phyloP scores from a whole-genome alignment of 2,888 invertebrate species.

The Sphaerophoria taeniata region DNA sequence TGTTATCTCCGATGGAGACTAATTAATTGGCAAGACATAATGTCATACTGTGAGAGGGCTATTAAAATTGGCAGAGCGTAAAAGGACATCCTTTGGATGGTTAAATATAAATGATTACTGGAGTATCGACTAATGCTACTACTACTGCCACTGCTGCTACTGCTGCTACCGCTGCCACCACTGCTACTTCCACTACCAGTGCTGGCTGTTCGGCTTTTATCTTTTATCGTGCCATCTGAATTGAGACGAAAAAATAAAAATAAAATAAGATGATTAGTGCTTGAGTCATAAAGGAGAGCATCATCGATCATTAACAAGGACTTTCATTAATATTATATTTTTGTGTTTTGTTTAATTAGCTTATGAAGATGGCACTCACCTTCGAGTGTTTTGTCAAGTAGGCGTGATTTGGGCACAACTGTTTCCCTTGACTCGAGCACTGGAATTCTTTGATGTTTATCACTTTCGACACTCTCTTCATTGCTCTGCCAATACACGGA shows the following conservation, averaged over 20 bases:
- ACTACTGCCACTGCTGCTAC: conserved; percentile 15
- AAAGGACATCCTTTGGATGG: conserved; percentile 62
- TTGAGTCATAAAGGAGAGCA: conserved; percentile 17
- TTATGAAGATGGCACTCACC: conserved; percentile 76
- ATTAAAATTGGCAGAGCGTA: conserved; percentile 71
- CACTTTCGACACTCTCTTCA: conserved; percentile 93
- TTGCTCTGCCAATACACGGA: conserved; percentile 94
- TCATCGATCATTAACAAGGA: not conserved
- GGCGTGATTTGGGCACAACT: conserved; percentile 86
- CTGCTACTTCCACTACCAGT: conserved; percentile 31
- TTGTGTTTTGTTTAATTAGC: not conserved
- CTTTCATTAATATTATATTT: not conserved
- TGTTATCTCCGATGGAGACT: conserved; percentile 68
- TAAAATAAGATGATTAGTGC: conserved; percentile 18
- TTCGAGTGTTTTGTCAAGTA: conserved; percentile 80
- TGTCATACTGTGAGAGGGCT: conserved; percentile 67
- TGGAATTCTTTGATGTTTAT: conserved; percentile 89
- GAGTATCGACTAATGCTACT: conserved; percentile 6
- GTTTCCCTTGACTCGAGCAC: conserved; percentile 91
- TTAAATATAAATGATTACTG: conserved; percentile 40
- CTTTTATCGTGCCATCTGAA: conserved; percentile 62
- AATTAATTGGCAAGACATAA: conserved; percentile 71
- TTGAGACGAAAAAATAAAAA: not conserved
- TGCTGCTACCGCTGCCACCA: conserved; percentile 24
- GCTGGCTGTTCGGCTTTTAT: conserved; percentile 41